Percentiles rank a stretch among this genome's conserved stretches.
phyloP scores from a whole-genome alignment of 2,113 vertebrate species.

The Mesitornis unicolor region DNA sequence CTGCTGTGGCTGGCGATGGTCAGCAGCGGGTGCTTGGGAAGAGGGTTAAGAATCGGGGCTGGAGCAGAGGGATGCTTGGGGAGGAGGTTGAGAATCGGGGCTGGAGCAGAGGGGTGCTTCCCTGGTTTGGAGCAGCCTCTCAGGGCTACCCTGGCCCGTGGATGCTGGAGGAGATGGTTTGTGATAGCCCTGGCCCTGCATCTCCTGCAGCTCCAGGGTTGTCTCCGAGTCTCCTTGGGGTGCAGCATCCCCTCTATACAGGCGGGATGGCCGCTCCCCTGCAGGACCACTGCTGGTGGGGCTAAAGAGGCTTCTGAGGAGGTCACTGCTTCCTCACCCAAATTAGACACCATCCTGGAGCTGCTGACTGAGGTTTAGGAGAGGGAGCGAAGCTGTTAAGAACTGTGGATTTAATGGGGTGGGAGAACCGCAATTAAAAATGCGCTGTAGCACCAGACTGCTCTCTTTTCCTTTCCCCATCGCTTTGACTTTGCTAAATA shows the following conservation, averaged over 20 bases:
- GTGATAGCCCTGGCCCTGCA: neutral
- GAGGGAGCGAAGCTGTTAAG: neutral
- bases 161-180: neutral
- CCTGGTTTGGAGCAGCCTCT: neutral
- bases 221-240: accelerated
- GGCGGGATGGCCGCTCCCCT: accelerated
- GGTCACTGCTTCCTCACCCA: neutral
- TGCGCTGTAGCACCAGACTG: neutral
- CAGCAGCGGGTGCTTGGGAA: conserved; percentile 7
- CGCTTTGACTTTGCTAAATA: neutral
- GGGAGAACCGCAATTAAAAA: neutral
- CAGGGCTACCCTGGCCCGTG: neutral
- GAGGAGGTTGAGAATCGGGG: neutral
- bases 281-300: neutral
- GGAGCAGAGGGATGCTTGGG: neutral
- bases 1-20: neutral
- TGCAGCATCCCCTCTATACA: accelerated
- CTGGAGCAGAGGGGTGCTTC: neutral
- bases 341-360: accelerated
- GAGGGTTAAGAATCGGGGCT: neutral
- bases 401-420: neutral
- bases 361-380: neutral
- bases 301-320: neutral
- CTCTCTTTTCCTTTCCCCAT: neutral
- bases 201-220: neutral